Conservation (phyloP, 2,113 vertebrate species). For the human (Homo sapiens) region GRCh38 chr7:126736001-126736500, state of each 20-base stretch:
- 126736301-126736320: not conserved
- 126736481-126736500: too few relatives aligned
- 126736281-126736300: not conserved
- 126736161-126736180: not conserved
- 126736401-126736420: constrained; percentile 54
- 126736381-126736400: constrained; percentile 52
- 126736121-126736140: not conserved
- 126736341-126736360: not conserved
- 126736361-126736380: constrained; percentile 12
- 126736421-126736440: constrained; percentile 20
- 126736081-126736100: constrained; percentile 6
- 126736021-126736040: constrained; percentile 46
- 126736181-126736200: not conserved
- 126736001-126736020: constrained; percentile 15
- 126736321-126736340: constrained; percentile 35
- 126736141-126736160: not conserved
- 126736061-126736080: not conserved
- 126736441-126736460: constrained; percentile 29
- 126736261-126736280: not conserved
- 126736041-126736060: not conserved
- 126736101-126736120: not conserved
- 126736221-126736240: not conserved
- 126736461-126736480: constrained; percentile 63
- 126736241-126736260: not conserved
- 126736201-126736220: not conserved